Percentiles rank a stretch among this genome's conserved stretches.
Conservation (phyloP, 2,113 vertebrate genomes). For the Apteryx mantelli region DNA sequence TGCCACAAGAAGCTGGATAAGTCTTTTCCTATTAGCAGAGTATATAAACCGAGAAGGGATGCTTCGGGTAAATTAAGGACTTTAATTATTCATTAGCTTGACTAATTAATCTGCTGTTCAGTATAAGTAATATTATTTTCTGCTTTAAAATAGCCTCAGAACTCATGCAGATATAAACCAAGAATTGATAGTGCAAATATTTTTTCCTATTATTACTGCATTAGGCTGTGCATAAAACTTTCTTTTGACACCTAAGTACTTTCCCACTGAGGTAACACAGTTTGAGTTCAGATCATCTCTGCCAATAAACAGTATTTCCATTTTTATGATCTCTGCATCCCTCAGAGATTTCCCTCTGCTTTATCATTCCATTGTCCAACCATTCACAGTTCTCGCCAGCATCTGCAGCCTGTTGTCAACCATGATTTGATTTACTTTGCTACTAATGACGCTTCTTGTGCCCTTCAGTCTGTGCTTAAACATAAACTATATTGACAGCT, state of each 20-base stretch:
- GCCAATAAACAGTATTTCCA: background rate
- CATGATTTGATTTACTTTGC: constrained; percentile 15
- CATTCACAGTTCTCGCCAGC: background rate
- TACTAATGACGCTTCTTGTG: background rate
- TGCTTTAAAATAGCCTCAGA: constrained; percentile 9
- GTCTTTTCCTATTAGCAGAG: background rate
- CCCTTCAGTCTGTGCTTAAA: background rate
- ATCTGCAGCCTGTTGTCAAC: constrained; percentile 19
- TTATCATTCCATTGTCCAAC: background rate
- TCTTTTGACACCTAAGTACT: background rate
- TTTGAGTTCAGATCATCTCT: background rate
- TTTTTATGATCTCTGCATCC: background rate
- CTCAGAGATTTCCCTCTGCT: background rate
- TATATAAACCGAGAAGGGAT: background rate
- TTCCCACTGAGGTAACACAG: background rate
- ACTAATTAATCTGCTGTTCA: constrained; percentile 3
- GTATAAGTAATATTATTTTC: background rate
- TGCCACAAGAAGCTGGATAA: background rate
- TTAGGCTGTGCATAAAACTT: background rate
- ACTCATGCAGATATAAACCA: background rate
- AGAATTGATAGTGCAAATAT: background rate
- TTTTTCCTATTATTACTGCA: background rate
- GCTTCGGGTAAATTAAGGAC: background rate
- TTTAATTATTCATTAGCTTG: constrained; percentile 27
- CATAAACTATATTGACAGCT: background rate